Evolutionary conservation across 2,797 vertebrate genomes (phyloP).

Genomic region (Hoplostethus mediterraneus): DNA sequence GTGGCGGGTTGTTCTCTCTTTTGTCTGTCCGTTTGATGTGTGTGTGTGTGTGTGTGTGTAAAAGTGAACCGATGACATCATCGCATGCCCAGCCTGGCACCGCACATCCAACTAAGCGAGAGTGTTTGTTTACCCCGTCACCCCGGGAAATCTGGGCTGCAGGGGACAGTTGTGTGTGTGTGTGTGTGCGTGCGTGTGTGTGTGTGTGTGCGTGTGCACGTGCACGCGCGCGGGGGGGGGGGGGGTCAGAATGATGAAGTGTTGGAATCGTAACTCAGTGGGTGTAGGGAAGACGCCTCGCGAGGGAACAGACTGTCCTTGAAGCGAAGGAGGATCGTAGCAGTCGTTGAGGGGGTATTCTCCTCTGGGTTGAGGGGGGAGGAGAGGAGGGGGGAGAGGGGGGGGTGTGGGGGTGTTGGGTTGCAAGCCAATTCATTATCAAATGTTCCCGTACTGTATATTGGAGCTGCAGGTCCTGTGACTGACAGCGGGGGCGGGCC

Average conservation of each 20-base stretch:
- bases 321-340: neutral
- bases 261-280: conserved; percentile 71
- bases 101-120: conserved; percentile 40
- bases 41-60: conserved; percentile 43
- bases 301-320: conserved; percentile 50
- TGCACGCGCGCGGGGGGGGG: neutral
- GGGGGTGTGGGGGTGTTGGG: neutral
- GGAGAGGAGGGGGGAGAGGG: too few species aligned
- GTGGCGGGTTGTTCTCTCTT: conserved; percentile 62
- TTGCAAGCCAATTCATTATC: conserved; percentile 31
- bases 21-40: conserved; percentile 65
- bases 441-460: conserved; percentile 31
- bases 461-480: neutral
- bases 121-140: conserved; percentile 79
- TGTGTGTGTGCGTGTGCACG: conserved; percentile 8
- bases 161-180: conserved; percentile 40
- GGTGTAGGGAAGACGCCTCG: conserved; percentile 48
- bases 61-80: conserved; percentile 72
- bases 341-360: neutral
- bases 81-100: conserved; percentile 62
- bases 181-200: conserved; percentile 36
- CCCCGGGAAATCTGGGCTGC: conserved; percentile 70
- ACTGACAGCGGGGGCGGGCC: too few species aligned
- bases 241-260: conserved; percentile 72
- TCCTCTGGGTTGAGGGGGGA: too few species aligned